A percentile compares a stretch with the other conserved stretches of the same genome.
Evolutionary conservation across 2,797 vertebrate genomes (phyloP).

Genomic region (Ctenopoma kingsleyae): DNA sequence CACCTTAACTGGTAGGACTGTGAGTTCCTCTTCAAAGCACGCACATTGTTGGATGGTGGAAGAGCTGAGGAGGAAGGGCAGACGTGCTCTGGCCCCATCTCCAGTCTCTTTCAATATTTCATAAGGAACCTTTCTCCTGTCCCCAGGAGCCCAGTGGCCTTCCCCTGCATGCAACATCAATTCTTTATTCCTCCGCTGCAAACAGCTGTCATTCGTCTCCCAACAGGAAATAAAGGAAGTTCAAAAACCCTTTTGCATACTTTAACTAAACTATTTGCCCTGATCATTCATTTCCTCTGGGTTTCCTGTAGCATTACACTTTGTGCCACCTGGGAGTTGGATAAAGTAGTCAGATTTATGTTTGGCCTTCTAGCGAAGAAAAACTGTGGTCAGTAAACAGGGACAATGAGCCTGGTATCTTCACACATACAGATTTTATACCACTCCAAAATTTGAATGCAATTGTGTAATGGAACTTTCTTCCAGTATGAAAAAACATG

Average conservation of each 20-base stretch:
- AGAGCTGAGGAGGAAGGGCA: constrained; percentile 60
- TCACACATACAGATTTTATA: constrained; percentile 14
- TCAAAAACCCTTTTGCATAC: constrained; percentile 61
- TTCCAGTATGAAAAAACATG: background rate
- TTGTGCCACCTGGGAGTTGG: constrained; percentile 28
- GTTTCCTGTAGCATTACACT: constrained; percentile 21
- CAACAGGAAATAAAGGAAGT: constrained; percentile 61
- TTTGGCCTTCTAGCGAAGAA: constrained; percentile 34
- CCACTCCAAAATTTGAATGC: background rate
- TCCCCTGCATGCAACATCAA: constrained; percentile 73
- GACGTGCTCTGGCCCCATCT: constrained; percentile 69
- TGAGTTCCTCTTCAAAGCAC: constrained; percentile 55
- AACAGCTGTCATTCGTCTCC: constrained; percentile 73
- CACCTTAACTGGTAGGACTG: constrained; percentile 56
- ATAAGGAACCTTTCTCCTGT: constrained; percentile 79
- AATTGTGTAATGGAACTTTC: background rate
- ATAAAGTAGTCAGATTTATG: constrained; percentile 39
- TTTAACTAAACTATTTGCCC: constrained; percentile 64
- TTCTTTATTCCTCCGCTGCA: constrained; percentile 79
- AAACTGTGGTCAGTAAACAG: constrained; percentile 17
- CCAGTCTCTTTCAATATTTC: constrained; percentile 81
- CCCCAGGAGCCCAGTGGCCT: constrained; percentile 66
- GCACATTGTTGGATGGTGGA: constrained; percentile 65
- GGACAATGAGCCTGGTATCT: background rate
- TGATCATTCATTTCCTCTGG: constrained; percentile 64